A percentile compares a stretch with the other conserved stretches of the same genome.
Evolutionary conservation across 1,140 invertebrate species (phyloP).

Genomic region (Sitophilus oryzae): DNA sequence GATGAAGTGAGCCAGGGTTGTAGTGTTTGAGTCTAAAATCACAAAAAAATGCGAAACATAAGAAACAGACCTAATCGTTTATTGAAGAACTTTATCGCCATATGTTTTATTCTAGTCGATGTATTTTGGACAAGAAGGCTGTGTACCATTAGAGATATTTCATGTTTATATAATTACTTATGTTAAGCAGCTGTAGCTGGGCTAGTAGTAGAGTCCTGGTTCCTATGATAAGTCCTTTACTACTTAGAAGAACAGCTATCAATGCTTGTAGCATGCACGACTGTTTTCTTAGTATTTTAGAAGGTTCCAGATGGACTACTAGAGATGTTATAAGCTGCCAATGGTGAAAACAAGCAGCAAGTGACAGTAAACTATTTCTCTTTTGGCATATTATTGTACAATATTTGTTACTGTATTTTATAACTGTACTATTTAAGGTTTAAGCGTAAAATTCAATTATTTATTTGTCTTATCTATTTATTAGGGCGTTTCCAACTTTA

Average conservation of each 20-base stretch:
- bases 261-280: too few relatives aligned
- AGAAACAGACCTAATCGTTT: too few relatives aligned
- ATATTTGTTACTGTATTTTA: conserved; percentile 17
- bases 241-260: too few relatives aligned
- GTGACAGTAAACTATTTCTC: background rate
- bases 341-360: background rate
- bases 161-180: conserved; percentile 12
- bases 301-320: background rate
- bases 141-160: conserved; percentile 38
- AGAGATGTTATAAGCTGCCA: background rate
- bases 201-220: conserved; percentile 1
- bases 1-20: conserved; percentile 52
- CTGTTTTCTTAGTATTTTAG: too few relatives aligned
- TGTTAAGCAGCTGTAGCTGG: conserved; percentile 4
- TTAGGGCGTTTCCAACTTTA: conserved; percentile 1
- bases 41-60: conserved; percentile 1
- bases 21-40: conserved; percentile 45
- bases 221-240: background rate
- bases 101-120: conserved; percentile 30
- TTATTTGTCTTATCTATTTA: conserved; percentile 6
- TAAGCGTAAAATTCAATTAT: conserved; percentile 10
- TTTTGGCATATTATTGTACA: conserved; percentile 15
- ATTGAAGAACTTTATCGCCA: too few relatives aligned
- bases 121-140: conserved; percentile 32
- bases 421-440: conserved; percentile 13